Evolutionary conservation across 2,113 vertebrate species (phyloP).

Genomic region (Microtus oregoni): DNA sequence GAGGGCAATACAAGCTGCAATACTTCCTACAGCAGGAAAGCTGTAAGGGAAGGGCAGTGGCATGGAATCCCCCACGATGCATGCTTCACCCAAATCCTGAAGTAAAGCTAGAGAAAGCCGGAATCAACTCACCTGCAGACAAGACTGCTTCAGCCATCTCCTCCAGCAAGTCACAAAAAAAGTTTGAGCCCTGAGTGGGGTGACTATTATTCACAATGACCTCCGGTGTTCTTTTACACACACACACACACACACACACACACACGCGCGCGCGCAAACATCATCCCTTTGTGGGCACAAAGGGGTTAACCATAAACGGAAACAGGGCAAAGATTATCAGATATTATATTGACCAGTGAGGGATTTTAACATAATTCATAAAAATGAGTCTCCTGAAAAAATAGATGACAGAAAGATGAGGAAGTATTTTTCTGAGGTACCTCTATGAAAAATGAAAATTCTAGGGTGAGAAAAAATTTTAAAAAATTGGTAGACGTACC

Average conservation of each 20-base stretch:
- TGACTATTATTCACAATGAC: not conserved
- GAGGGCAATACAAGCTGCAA: no score
- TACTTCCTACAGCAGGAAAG: not conserved
- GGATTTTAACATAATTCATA: not conserved
- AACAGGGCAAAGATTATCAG: not conserved
- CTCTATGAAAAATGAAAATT: not conserved
- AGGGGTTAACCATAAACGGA: not conserved
- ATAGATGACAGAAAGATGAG: not conserved
- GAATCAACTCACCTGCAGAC: not conserved
- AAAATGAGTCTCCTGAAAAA: not conserved
- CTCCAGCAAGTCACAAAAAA: not conserved
- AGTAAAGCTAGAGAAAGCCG: not conserved
- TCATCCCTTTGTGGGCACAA: not conserved
- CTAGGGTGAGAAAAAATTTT: not conserved
- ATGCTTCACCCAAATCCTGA: not conserved
- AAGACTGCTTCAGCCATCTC: not conserved
- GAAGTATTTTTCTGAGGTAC: not conserved
- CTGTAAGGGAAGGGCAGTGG: not conserved
- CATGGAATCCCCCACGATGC: not conserved
- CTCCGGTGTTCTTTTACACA: not conserved
- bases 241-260: no score
- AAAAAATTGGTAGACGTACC: not conserved
- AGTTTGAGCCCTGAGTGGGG: not conserved
- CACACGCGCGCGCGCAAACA: no score
- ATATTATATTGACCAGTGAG: not conserved